Evolutionary conservation across 2,888 invertebrate genomes (phyloP).

Genomic region (Itoplectis maculator): DNA sequence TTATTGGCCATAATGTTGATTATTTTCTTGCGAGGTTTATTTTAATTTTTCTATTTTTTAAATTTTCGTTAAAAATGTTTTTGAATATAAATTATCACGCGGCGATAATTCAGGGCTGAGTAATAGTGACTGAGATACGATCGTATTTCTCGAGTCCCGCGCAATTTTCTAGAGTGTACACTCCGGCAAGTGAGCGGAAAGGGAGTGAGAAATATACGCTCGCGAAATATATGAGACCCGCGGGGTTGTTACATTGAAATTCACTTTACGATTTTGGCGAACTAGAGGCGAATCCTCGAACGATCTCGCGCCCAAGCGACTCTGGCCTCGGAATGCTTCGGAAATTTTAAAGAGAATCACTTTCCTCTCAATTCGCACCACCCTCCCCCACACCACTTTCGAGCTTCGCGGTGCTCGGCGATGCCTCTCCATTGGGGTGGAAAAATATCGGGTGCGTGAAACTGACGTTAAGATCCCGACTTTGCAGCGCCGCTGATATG

Average conservation of each 20-base stretch:
- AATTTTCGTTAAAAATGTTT: no score
- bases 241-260: conserved; percentile 36
- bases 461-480: conserved; percentile 24
- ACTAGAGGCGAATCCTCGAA: conserved; percentile 17
- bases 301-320: conserved; percentile 12
- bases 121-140: conserved; percentile 31
- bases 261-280: conserved; percentile 56
- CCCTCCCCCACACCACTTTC: not conserved
- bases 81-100: conserved; percentile 28
- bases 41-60: conserved; percentile 10
- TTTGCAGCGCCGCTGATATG: not conserved
- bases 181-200: conserved; percentile 1
- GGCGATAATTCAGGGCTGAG: conserved; percentile 24
- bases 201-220: conserved; percentile 11
- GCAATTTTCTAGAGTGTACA: conserved; percentile 56
- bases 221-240: conserved; percentile 43
- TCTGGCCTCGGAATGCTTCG: conserved; percentile 21
- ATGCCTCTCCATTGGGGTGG: conserved; percentile 9
- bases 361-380: not conserved
- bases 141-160: not conserved
- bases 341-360: conserved; percentile 46
- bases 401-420: not conserved
- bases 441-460: conserved; percentile 43
- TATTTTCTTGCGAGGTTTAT: not conserved
- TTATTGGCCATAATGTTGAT: conserved; percentile 39